Percentiles rank a stretch among this genome's conserved stretches.
These are phyloP conservation scores for Porphyrio hochstetteri DNA, from an alignment of 2,113 vertebrate genomes.

Conservation along the genomic window DNA sequence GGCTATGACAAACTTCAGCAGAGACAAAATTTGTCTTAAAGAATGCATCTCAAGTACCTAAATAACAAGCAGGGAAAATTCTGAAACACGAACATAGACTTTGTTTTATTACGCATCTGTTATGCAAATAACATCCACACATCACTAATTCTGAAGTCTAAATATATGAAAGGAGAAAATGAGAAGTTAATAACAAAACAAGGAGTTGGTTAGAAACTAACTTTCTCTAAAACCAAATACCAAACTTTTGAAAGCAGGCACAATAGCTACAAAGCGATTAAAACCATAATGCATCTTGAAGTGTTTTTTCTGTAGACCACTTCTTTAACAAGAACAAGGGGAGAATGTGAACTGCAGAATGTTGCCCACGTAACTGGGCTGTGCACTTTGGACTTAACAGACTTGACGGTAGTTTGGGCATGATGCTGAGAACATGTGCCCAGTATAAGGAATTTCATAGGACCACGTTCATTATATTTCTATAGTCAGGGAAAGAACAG, in stretches of 20 bases:
- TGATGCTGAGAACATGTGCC: neutral
- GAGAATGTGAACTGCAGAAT: neutral
- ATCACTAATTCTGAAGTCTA: conserved; percentile 43
- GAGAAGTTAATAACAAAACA: conserved; percentile 50
- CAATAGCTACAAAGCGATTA: neutral
- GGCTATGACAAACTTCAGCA: neutral
- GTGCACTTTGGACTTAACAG: neutral
- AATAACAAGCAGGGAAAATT: conserved; percentile 2
- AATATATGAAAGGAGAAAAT: conserved; percentile 65
- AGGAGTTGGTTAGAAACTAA: conserved; percentile 42
- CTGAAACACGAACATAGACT: neutral
- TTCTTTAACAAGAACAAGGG: neutral
- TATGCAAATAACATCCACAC: conserved; percentile 59
- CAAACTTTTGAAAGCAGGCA: neutral
- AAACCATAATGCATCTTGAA: neutral
- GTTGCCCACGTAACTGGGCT: neutral
- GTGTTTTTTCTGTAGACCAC: neutral
- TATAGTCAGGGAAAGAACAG: neutral
- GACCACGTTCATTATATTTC: neutral
- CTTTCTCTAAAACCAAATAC: conserved; percentile 60
- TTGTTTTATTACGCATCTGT: neutral
- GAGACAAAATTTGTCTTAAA: neutral
- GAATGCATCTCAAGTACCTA: neutral
- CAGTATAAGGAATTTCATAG: neutral
- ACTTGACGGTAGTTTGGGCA: neutral